These are phyloP conservation scores for Bombus superbus DNA, from an alignment of 1,140 invertebrate species.

Conservation along the genomic window DNA sequence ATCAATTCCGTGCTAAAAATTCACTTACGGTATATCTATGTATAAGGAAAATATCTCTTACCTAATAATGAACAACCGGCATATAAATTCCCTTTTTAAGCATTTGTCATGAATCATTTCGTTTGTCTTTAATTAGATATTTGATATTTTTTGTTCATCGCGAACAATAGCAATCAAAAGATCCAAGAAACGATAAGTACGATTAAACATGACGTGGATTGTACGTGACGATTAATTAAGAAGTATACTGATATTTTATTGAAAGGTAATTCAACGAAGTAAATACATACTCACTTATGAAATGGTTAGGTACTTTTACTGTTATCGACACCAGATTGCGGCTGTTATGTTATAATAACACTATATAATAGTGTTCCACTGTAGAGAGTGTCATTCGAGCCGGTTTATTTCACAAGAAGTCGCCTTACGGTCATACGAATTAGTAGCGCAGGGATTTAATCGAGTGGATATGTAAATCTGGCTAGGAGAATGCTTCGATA, in stretches of 20 bases:
- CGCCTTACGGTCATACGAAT: constrained; percentile 15
- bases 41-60: not conserved
- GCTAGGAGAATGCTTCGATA: constrained; percentile 23
- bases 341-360: constrained; percentile 24
- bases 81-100: no score
- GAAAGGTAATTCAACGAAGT: not conserved
- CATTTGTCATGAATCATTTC: not conserved
- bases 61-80: not conserved
- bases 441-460: constrained; percentile 4
- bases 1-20: no score
- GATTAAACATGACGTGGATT: not conserved
- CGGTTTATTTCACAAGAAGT: constrained; percentile 38
- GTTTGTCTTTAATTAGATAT: not conserved
- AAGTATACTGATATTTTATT: not conserved
- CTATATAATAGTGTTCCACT: not conserved
- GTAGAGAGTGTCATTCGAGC: constrained; percentile 36
- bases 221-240: not conserved
- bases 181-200: not conserved
- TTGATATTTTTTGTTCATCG: not conserved
- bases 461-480: constrained; percentile 27
- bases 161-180: not conserved
- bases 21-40: not conserved
- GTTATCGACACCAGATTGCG: constrained; percentile 42
- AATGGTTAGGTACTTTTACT: constrained; percentile 33
- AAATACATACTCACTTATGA: not conserved